A percentile compares a stretch with the other conserved stretches of the same genome.
phyloP scores from a whole-genome alignment of 1,140 invertebrate species.

The Psix sp. region DNA sequence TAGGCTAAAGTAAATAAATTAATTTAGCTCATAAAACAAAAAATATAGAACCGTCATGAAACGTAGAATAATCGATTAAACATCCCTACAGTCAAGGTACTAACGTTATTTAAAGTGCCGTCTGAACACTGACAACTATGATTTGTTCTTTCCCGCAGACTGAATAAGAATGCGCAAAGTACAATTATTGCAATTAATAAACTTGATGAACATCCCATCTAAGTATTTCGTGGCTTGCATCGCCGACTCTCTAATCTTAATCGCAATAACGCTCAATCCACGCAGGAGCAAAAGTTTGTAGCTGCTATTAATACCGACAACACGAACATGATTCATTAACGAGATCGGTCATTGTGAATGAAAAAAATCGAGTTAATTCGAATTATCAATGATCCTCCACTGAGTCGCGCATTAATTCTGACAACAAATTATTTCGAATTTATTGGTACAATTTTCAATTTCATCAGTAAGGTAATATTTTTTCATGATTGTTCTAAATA shows the following conservation, averaged over 20 bases:
- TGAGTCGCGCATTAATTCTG: conserved; percentile 24
- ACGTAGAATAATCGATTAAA: no score
- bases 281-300: conserved; percentile 7
- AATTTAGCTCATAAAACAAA: no score
- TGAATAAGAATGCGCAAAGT: conserved; percentile 19
- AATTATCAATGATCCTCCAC: conserved; percentile 3
- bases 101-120: conserved; percentile 19
- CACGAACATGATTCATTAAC: conserved; percentile 18
- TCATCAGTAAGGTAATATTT: no score
- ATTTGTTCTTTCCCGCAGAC: conserved; percentile 14
- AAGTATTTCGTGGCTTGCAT: conserved; percentile 13
- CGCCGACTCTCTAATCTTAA: conserved; percentile 14
- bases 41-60: no score
- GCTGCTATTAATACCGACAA: conserved; percentile 29
- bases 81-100: no score
- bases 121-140: conserved; percentile 27
- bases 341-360: conserved; percentile 2
- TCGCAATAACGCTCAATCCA: conserved; percentile 16
- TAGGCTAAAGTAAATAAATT: no score
- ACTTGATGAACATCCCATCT: conserved; percentile 35
- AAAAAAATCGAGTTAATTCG: conserved; percentile 17
- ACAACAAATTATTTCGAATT: no score
- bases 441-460: no score
- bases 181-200: conserved; percentile 44
- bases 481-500: no score